A percentile compares a stretch with the other conserved stretches of the same genome.
Evolutionary conservation across 1,140 invertebrate genomes (phyloP).

Genomic region (Manduca sexta): DNA sequence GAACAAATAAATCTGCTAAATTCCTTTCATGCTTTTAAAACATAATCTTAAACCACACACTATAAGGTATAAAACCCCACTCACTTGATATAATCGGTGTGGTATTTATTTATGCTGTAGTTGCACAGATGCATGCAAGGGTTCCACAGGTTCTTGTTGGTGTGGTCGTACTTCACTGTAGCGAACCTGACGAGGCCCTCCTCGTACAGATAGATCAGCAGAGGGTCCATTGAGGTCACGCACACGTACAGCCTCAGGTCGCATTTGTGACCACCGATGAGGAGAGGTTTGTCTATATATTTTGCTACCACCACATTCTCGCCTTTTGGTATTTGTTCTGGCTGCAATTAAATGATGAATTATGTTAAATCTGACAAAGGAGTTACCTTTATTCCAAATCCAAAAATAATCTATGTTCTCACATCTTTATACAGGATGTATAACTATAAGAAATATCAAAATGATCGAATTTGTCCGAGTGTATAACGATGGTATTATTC

Average conservation of each 20-base stretch:
- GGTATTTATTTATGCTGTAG: conserved; percentile 95
- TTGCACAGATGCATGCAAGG: conserved; percentile 95
- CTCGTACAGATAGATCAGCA: conserved; percentile 90
- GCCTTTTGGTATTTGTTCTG: conserved; percentile 92
- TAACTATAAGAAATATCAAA: too few species aligned
- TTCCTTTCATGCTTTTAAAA: too few species aligned
- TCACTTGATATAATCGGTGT: conserved; percentile 90
- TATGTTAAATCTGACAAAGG: too few species aligned
- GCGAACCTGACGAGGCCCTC: conserved; percentile 91
- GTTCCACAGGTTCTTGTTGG: conserved; percentile 89
- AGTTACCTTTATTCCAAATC: too few species aligned
- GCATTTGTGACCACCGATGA: conserved; percentile 97
- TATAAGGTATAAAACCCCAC: conserved; percentile 30
- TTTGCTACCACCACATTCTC: conserved; percentile 94
- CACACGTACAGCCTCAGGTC: conserved; percentile 90
- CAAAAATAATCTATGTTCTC: too few species aligned
- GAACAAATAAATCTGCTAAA: too few species aligned
- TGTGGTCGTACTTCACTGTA: conserved; percentile 88
- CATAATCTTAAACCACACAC: too few species aligned
- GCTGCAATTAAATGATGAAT: conserved; percentile 74
- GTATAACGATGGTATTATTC: neutral
- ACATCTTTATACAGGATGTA: too few species aligned
- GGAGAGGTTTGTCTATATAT: conserved; percentile 94
- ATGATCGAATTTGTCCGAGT: too few species aligned
- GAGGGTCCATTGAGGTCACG: conserved; percentile 88